Base-by-base conservation (phyloP, 2,888 invertebrate genomes). In the Cotesia congregata region DNA sequence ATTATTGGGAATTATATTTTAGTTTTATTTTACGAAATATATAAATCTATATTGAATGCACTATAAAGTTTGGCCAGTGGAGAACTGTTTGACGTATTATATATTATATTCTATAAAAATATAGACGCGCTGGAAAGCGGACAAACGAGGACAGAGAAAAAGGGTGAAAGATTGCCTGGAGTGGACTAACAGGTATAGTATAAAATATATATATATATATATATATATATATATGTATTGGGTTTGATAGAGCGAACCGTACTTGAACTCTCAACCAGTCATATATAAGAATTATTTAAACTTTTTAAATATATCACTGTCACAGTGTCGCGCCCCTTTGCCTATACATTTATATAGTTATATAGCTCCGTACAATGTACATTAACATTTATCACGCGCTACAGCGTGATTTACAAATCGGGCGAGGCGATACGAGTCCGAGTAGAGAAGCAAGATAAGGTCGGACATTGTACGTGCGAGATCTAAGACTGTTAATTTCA, bases 401-500 rank as follows among this genome's bases (percentile, higher is more conserved):
- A n/a, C n/a, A n/a, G n/a, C n/a, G n/a, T n/a, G n/a, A n/a, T n/a
- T n/a, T n/a, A n/a, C n/a, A 50, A 50, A 50, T 50, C 50, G 12
- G 12, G 50, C 7, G 12, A 12, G 50, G 30, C 30, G 30, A 30
- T 30, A 30, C 30, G 30, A 30, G 30, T 30, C 30, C 30, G 30
- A 30, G 30, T n/a, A 60, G 60, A n/a, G 60, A 60, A 60, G 9
- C 12, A 6, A 62, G 6, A 6, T 62, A 20, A 12, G 20, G 20
- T 62, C 17, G 2, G 20, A 62, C 20, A 62, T n/a, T 17, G 15
- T 17, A 62, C 6, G 15, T 6, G 6, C 20, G 5, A n/a, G 38
- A 20, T 65, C 30, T 65, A 38, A 12, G 30, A 65, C 30, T 30
- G 65, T 68, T 41, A 59, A 59, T 69, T 50, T 30, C 30, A 30